A percentile compares a stretch with the other conserved stretches of the same genome.
Evolutionary conservation across 2,888 invertebrate species (phyloP).

Genomic region (Mylabris sibirica): DNA sequence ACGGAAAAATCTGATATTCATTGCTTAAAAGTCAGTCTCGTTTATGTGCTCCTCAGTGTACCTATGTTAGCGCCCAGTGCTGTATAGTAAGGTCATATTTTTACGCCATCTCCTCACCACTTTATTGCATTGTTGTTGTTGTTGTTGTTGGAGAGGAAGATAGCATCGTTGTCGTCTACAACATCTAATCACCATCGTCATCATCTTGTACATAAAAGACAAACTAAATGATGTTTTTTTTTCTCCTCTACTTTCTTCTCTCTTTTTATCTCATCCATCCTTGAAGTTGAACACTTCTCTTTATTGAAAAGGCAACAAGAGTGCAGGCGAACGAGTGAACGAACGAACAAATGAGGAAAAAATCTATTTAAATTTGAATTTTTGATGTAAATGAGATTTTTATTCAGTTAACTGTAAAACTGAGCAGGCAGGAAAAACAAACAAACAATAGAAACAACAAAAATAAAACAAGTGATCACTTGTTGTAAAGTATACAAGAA

Average conservation of each 20-base stretch:
- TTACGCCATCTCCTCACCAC: neutral
- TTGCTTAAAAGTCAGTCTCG: too few species aligned
- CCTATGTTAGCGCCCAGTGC: neutral
- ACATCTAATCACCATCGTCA: neutral
- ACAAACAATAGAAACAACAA: too few species aligned
- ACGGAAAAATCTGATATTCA: too few species aligned
- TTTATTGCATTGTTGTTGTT: neutral
- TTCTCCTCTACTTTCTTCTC: neutral
- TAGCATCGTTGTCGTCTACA: neutral
- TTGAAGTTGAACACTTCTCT: neutral
- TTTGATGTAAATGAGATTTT: neutral
- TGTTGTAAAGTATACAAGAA: too few species aligned
- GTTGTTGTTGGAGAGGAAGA: neutral
- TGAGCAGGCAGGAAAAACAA: too few species aligned
- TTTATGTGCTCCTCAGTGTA: too few species aligned
- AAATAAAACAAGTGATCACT: neutral
- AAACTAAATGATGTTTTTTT: neutral
- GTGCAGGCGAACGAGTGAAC: too few species aligned
- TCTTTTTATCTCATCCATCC: neutral
- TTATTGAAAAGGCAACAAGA: too few species aligned
- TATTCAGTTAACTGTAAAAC: neutral
- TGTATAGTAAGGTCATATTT: neutral
- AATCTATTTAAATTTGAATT: conserved; percentile 2
- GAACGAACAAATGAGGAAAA: neutral
- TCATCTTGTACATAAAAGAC: neutral